Conservation (phyloP, 2,113 vertebrate genomes). For the Coryphaenoides rupestris region DNA sequence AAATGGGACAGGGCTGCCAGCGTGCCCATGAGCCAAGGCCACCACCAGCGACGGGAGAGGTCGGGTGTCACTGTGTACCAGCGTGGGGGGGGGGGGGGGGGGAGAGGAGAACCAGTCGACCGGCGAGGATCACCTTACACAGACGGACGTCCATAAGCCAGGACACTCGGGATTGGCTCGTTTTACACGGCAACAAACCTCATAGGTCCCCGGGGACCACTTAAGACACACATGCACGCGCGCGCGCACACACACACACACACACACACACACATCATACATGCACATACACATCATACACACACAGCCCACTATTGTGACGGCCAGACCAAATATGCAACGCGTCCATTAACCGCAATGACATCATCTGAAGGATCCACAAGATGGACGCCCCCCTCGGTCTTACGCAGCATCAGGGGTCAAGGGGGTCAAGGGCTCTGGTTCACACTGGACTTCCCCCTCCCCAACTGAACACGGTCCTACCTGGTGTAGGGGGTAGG, state of each 20-base stretch:
- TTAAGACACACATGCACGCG: slow-evolving; percentile 17
- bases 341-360: slow-evolving; percentile 28
- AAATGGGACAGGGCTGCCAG: no score
- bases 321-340: slow-evolving; percentile 22
- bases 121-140: slow-evolving; percentile 39
- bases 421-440: background rate
- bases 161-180: slow-evolving; percentile 14
- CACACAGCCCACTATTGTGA: slow-evolving; percentile 27
- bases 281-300: background rate
- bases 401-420: background rate
- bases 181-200: slow-evolving; percentile 19
- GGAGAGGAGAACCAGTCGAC: slow-evolving; percentile 8
- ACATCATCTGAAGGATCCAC: slow-evolving; percentile 35
- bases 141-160: slow-evolving; percentile 45
- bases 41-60: no score
- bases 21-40: no score
- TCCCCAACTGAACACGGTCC: background rate
- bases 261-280: background rate
- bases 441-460: background rate
- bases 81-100: background rate
- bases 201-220: slow-evolving; percentile 5
- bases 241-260: slow-evolving; percentile 1
- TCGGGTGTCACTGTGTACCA: background rate
- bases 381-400: background rate
- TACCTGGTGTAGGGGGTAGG: slow-evolving; percentile 2